Evolutionary conservation across 1,140 invertebrate genomes (phyloP).

Genomic region (Drosophila carrolli): DNA sequence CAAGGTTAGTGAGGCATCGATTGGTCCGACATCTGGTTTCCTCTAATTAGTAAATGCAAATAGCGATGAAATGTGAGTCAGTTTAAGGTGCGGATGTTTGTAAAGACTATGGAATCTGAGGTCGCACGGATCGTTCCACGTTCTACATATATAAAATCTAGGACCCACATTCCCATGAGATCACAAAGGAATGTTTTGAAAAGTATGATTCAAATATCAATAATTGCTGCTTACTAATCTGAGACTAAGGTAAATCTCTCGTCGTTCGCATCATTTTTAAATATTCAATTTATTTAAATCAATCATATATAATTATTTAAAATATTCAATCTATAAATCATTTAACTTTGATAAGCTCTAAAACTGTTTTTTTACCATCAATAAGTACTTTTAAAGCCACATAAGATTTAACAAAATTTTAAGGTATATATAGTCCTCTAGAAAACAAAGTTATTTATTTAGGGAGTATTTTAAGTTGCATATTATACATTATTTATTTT

Average conservation of each 20-base stretch:
- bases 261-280: too few relatives aligned
- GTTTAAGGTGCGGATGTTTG: conserved; percentile 24
- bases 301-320: too few relatives aligned
- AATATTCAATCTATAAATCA: too few relatives aligned
- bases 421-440: too few relatives aligned
- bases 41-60: conserved; percentile 42
- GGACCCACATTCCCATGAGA: background rate
- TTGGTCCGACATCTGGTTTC: conserved; percentile 22
- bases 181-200: background rate
- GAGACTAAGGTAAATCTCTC: too few relatives aligned
- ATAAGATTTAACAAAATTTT: too few relatives aligned
- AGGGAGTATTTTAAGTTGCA: background rate
- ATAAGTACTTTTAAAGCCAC: too few relatives aligned
- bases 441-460: background rate
- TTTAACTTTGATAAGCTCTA: too few relatives aligned
- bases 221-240: too few relatives aligned
- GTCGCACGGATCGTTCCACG: conserved; percentile 2
- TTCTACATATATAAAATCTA: background rate
- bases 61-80: conserved; percentile 57
- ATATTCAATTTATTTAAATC: too few relatives aligned
- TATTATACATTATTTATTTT: background rate
- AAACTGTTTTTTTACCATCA: too few relatives aligned
- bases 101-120: conserved; percentile 45
- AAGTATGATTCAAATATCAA: background rate
- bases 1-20: conserved; percentile 55